Percentiles rank a stretch among this genome's conserved stretches.
These are phyloP conservation scores for Trachelipus rathkii DNA, from an alignment of 1,140 invertebrate species.

Conservation along the genomic window DNA sequence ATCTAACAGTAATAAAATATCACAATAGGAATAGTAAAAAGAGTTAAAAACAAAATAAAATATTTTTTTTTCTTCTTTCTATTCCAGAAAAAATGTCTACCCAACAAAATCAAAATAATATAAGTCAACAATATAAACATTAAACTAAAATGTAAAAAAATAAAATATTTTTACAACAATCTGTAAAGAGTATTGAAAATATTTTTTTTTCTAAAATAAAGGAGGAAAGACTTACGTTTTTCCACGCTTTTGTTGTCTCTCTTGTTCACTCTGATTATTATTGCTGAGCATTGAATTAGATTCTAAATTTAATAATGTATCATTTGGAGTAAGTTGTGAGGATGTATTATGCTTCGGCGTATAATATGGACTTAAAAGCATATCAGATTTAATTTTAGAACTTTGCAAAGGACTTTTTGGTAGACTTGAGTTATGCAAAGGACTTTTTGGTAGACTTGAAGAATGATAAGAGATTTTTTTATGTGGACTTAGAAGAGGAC, in stretches of 20 bases:
- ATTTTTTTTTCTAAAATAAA: no score
- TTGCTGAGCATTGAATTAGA: slow-evolving; percentile 4
- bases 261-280: not conserved
- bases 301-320: not conserved
- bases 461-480: not conserved
- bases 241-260: not conserved
- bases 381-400: not conserved
- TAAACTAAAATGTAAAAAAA: no score
- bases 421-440: not conserved
- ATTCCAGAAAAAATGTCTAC: no score
- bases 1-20: no score
- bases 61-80: no score
- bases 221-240: not conserved
- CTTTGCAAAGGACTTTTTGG: not conserved
- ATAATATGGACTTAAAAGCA: slow-evolving; percentile 2
- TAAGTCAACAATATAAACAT: no score
- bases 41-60: no score
- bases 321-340: not conserved
- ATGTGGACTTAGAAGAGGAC: not conserved
- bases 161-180: no score
- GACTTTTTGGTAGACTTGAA: not conserved
- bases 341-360: not conserved
- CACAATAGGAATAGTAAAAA: no score
- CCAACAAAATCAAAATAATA: no score
- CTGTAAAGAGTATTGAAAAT: no score